Conservation (phyloP, 2,888 invertebrate species). For the Oscheius myriophilus region DNA sequence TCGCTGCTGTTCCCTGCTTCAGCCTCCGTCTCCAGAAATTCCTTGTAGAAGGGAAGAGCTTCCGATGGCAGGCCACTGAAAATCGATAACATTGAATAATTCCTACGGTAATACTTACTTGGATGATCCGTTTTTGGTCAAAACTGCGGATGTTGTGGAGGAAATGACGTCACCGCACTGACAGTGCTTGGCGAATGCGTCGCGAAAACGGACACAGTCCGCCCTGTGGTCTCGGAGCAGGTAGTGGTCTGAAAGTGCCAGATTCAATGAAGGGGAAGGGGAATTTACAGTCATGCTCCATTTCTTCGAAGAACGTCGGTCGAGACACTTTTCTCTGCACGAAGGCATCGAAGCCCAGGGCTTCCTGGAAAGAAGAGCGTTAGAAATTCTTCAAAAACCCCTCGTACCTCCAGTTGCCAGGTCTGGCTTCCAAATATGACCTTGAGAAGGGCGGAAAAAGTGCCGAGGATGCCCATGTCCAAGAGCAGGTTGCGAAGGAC, state of each 20-base stretch:
- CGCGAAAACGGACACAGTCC: conserved; percentile 1
- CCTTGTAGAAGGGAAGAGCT: background rate
- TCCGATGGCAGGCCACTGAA: conserved; percentile 1
- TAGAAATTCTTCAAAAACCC: too few relatives aligned
- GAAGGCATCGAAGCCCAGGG: conserved; percentile 2
- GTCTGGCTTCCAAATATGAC: background rate
- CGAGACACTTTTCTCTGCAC: background rate
- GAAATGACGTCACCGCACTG: background rate
- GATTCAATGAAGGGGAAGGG: background rate
- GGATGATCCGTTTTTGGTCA: background rate
- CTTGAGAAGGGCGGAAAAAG: background rate
- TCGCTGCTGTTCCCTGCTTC: too few relatives aligned
- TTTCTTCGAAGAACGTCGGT: background rate
- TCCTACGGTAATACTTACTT: background rate
- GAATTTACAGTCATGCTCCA: background rate
- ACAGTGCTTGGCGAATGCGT: background rate
- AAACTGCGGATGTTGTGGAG: background rate
- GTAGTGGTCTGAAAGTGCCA: background rate
- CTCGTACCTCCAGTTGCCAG: conserved; percentile 10
- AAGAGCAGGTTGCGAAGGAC: background rate
- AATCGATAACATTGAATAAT: background rate
- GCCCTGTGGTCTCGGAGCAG: background rate
- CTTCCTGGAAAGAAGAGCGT: background rate
- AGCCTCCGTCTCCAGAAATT: background rate
- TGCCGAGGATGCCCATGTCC: background rate